Evolutionary conservation across 2,888 invertebrate species (phyloP), one percentile per base, ranked within the genome.

Genomic region (Cinara cedri): DNA sequence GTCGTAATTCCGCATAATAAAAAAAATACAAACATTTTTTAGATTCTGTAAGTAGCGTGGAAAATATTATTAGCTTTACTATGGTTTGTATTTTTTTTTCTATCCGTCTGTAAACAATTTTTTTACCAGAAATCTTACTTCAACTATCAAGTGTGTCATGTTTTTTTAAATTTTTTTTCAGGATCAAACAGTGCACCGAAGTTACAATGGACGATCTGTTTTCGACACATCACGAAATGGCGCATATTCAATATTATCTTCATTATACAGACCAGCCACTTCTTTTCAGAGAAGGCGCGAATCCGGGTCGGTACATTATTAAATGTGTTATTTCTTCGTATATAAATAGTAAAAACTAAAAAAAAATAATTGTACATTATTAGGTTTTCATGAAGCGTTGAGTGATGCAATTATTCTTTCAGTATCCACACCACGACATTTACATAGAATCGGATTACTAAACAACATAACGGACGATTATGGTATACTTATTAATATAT

Each of bases 311-410:
- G 81, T 71, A 16, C 10, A 42, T 21, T 21, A 14, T 14, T 11
- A 11, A 34, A 8, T 62, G 13, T 21, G 11, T 63, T n/a, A 44
- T 74, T 72, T 14, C 16, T 72, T 11, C 1, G 21, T 34, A 6
- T 34, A 34, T 34, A 34, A 3, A 34, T 34, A 34, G 3, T 34
- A 34, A 6, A 34, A 34, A 34, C 3, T 3, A 34, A 34, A 34
- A 34, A 6, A 34, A 34, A 34, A 34, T 34, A 34, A 34, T 34
- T 4, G 6, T 34, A 34, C n/a, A n/a, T n/a, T n/a, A n/a, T n/a
- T 84, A 93, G 94, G 93, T 10, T 95, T 95, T 84, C 94, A 95
- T 84, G 95, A 95, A 85, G 95, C 93, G 0, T 89, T 95, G 0
- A 92, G 95, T 0, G 94, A 94, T 84, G 91, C 93, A 0, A 89